These are phyloP conservation scores for Columba guinea DNA, from an alignment of 2,797 vertebrate genomes.

Conservation along the genomic window DNA sequence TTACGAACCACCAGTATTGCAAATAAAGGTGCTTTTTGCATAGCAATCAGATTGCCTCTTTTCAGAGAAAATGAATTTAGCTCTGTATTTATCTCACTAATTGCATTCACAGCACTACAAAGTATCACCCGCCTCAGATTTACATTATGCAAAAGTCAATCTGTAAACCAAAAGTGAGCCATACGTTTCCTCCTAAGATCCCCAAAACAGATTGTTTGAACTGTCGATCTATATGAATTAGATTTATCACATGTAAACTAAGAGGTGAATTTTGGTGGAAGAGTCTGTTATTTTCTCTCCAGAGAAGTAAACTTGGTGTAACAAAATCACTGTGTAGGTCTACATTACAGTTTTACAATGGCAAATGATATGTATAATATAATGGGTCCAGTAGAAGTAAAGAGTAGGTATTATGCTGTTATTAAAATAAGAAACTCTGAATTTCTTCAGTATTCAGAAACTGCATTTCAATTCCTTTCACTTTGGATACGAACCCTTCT, in stretches of 20 bases:
- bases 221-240: constrained; percentile 52
- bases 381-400: background rate
- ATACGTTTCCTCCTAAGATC: constrained; percentile 39
- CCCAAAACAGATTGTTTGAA: constrained; percentile 55
- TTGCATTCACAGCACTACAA: constrained; percentile 67
- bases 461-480: background rate
- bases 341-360: background rate
- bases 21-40: constrained; percentile 72
- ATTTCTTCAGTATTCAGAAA: background rate
- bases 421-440: background rate
- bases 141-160: constrained; percentile 72
- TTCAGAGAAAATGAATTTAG: constrained; percentile 73
- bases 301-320: background rate
- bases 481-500: background rate
- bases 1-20: constrained; percentile 44
- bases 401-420: background rate
- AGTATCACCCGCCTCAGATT: constrained; percentile 56
- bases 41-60: constrained; percentile 71
- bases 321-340: background rate
- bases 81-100: constrained; percentile 69
- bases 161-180: constrained; percentile 50
- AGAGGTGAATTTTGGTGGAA: background rate
- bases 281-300: background rate
- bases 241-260: constrained; percentile 45
- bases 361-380: background rate